Conservation (phyloP, 2,888 invertebrate genomes). For the Acanthococcus lagerstroemiae region DNA sequence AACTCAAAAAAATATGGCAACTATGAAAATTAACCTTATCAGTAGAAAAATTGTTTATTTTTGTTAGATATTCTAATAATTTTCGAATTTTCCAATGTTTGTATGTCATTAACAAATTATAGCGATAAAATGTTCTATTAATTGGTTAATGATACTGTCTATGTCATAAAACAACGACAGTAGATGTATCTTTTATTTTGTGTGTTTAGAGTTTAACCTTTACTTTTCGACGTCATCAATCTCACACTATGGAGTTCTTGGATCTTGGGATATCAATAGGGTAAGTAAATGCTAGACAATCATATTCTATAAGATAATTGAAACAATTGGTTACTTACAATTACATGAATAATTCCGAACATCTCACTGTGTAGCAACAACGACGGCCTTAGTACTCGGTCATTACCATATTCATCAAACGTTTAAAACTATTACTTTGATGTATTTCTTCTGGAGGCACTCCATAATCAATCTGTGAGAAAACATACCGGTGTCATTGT, state of each 20-base stretch:
- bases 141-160: background rate
- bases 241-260: background rate
- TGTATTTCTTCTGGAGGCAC: slow-evolving; percentile 70
- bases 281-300: background rate
- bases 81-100: no score
- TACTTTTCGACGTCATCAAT: background rate
- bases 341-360: slow-evolving; percentile 11
- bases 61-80: no score
- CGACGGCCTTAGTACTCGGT: slow-evolving; percentile 49
- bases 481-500: no score
- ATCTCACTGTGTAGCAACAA: background rate
- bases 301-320: background rate
- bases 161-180: background rate
- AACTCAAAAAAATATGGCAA: no score
- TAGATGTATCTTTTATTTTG: no score
- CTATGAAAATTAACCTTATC: no score
- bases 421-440: slow-evolving; percentile 84
- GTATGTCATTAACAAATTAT: no score
- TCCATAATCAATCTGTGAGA: slow-evolving; percentile 55
- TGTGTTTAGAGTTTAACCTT: no score
- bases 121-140: background rate
- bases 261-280: background rate
- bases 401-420: slow-evolving; percentile 82
- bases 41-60: no score
- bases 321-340: slow-evolving; percentile 8